A percentile compares a stretch with the other conserved stretches of the same genome.
phyloP scores from a whole-genome alignment of 2,113 vertebrate genomes.

The Rhipidura dahli region DNA sequence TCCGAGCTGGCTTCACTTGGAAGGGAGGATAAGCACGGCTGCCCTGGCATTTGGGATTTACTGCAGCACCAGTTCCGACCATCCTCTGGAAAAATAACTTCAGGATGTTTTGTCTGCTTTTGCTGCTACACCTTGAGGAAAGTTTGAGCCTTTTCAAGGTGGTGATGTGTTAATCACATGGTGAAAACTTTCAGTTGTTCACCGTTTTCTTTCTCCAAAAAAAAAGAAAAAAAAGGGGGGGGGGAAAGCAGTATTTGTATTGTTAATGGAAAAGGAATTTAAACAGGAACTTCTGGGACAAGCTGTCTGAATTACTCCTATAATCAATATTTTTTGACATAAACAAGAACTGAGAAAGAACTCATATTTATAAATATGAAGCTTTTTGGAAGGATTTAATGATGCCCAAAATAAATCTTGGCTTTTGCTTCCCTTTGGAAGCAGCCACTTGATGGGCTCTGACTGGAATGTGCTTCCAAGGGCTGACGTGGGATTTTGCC shows the following conservation, averaged over 20 bases:
- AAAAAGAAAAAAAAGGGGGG: background rate
- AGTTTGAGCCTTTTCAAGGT: background rate
- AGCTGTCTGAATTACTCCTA: background rate
- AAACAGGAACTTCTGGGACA: background rate
- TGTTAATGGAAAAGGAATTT: background rate
- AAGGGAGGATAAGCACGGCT: background rate
- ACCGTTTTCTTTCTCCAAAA: background rate
- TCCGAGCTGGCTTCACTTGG: background rate
- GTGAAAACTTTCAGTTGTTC: background rate
- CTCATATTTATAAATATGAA: background rate
- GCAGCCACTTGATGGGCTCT: background rate
- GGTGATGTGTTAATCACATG: background rate
- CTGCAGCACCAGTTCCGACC: background rate
- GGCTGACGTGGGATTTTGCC: background rate
- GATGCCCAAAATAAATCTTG: background rate
- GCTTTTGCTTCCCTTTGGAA: background rate
- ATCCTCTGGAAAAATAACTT: background rate
- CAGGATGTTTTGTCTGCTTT: background rate
- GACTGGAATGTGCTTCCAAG: background rate
- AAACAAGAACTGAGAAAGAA: background rate
- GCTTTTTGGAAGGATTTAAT: background rate
- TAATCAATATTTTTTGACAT: background rate
- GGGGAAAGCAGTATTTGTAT: background rate
- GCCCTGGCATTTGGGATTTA: background rate
- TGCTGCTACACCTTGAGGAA: background rate